Evolutionary conservation across 2,113 vertebrate genomes (phyloP).

Genomic region (Silurus meridionalis): DNA sequence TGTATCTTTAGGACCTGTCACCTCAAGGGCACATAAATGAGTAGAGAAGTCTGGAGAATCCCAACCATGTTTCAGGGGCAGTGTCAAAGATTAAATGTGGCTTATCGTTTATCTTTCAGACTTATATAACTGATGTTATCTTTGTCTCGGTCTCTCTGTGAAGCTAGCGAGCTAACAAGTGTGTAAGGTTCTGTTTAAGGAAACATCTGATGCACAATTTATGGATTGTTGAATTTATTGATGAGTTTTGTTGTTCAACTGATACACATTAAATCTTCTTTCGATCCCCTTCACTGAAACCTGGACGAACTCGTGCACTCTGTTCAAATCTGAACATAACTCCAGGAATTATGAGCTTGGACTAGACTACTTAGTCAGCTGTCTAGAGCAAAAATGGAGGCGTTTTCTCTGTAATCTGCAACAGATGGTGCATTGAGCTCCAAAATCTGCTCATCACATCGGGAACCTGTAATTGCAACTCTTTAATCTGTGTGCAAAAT

Average conservation of each 20-base stretch:
- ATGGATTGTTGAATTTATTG: not conserved
- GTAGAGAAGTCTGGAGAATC: not conserved
- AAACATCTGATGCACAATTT: not conserved
- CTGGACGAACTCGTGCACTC: constrained; percentile 19
- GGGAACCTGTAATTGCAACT: not conserved
- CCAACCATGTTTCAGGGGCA: not conserved
- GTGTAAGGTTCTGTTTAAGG: not conserved
- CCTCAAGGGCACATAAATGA: not conserved
- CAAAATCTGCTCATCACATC: constrained; percentile 10
- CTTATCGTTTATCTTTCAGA: not conserved
- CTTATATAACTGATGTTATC: not conserved
- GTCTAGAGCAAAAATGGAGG: constrained; percentile 22
- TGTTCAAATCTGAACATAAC: not conserved
- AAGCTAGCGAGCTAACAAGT: not conserved
- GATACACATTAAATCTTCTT: not conserved
- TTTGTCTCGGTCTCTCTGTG: not conserved
- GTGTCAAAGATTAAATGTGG: not conserved
- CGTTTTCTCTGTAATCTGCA: constrained; percentile 11
- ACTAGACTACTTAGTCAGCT: constrained; percentile 26
- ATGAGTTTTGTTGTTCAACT: not conserved
- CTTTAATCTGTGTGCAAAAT: not conserved
- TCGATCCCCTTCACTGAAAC: not conserved
- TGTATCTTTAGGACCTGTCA: not conserved
- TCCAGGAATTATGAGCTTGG: constrained; percentile 28
- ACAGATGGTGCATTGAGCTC: constrained; percentile 15